Evolutionary conservation across 2,113 vertebrate genomes (phyloP), one percentile per base, ranked within the genome.

Genomic region (Cyanoramphus novaezelandiae): DNA sequence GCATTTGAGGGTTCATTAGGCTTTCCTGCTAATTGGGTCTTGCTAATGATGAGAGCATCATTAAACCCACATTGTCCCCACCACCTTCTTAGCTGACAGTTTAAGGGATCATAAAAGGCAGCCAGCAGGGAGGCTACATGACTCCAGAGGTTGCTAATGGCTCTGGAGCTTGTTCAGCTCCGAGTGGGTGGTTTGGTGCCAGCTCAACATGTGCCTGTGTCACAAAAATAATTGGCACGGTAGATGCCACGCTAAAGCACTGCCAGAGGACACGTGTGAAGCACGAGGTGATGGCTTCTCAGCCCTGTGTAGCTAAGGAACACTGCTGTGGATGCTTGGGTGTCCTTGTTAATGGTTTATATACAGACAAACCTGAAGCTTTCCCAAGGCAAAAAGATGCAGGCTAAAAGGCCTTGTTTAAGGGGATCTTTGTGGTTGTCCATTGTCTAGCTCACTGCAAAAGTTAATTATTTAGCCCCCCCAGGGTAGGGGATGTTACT

Each of bases 21-120:
- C 68, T 94, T 86, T 69, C 64, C 52, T 59, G 90, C 84, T 95
- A 96, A 96, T 95, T 95, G 82, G 89, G 75, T 17, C 70, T 94
- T 39, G 79, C 82, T 95, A 88, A 94, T 86, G 91, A 91, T 46
- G 53, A 77, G 53, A 85, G 43, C 50, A 70, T 97, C 91, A 78
- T 94, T 92, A 93, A 92, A 79, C 62, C 6, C 0, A 83, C 5
- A 8, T 60, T 44, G 79, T 87, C 79, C 82, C 68, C 69, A 4
- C 94, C 95, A 95, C 91, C 96, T 94, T 96, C 88, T 96, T 96
- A 94, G 88, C 70, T 87, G 93, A 82, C 83, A 64, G 94, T 95
- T 94, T 95, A 92, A 91, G 31, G 71, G 69, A 68, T 83, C 11
- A 1, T 92, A 91, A 97, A 95, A 79, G 64, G 86, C 89, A 91